A percentile compares a stretch with the other conserved stretches of the same genome.
These are phyloP conservation scores for Catharus fuscescens DNA, from an alignment of 2,113 vertebrate species.

Conservation along the genomic window DNA sequence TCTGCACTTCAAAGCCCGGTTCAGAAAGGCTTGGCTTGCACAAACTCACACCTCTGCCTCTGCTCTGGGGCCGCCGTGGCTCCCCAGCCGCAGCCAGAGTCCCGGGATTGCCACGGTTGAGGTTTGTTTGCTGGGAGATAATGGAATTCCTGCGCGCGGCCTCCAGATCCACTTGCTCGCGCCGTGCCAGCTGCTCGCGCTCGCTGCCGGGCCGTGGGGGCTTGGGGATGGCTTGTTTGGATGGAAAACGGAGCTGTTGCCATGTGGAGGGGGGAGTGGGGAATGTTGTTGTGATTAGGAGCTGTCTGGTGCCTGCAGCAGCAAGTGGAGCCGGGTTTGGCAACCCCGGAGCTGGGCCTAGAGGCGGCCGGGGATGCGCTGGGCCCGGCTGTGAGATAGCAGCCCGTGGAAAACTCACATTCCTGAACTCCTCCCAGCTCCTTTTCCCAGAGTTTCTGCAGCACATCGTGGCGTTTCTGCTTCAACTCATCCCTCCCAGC, in stretches of 20 bases:
- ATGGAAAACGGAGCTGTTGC: neutral
- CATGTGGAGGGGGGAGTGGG: neutral
- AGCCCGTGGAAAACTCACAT: neutral
- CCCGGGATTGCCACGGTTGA: accelerated
- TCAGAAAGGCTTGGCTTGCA: slow-evolving; percentile 37
- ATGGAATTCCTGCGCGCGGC: accelerated
- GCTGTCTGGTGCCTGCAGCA: neutral
- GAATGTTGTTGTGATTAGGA: neutral
- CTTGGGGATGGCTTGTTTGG: neutral
- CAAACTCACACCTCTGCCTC: neutral
- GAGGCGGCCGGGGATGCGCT: neutral
- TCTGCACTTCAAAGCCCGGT: slow-evolving; percentile 26
- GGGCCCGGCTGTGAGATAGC: neutral
- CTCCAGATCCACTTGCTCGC: accelerated
- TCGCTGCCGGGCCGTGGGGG: neutral
- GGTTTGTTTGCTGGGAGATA: neutral
- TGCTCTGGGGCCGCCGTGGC: neutral
- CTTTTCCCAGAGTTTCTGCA: neutral
- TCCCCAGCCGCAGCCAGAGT: neutral
- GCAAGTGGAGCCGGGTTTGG: neutral
- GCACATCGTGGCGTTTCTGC: neutral
- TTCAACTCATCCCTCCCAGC: neutral
- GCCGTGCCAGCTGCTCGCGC: neutral
- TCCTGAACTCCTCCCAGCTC: neutral
- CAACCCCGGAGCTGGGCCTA: neutral